Percentiles rank a stretch among this genome's conserved stretches.
These are phyloP conservation scores for Abramis brama DNA, from an alignment of 2,113 vertebrate species.

Conservation along the genomic window DNA sequence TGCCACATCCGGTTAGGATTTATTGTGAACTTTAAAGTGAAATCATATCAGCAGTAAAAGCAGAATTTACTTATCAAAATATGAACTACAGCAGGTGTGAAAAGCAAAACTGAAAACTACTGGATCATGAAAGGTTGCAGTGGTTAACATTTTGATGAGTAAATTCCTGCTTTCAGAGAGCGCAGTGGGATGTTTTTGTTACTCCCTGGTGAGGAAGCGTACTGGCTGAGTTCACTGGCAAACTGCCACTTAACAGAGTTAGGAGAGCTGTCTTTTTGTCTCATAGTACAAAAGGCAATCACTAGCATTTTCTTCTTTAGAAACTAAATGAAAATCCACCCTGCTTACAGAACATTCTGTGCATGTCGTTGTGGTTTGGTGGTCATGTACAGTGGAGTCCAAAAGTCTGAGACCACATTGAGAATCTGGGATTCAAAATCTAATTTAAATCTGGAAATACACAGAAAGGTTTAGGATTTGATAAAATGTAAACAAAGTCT, in stretches of 20 bases:
- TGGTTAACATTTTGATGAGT: constrained; percentile 33
- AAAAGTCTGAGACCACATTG: not conserved
- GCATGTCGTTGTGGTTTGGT: not conserved
- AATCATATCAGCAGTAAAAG: constrained; percentile 1
- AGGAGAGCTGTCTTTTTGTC: constrained; percentile 30
- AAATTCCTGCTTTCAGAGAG: constrained; percentile 17
- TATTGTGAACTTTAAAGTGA: constrained; percentile 6
- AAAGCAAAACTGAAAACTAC: not conserved
- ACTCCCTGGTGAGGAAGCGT: constrained; percentile 24
- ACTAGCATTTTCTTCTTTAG: constrained; percentile 10
- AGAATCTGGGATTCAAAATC: not conserved
- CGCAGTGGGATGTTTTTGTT: constrained; percentile 34
- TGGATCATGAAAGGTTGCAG: constrained; percentile 13
- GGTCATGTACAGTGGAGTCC: not conserved
- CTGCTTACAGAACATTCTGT: not conserved
- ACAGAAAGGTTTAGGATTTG: not conserved
- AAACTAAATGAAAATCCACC: not conserved
- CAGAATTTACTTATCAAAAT: constrained; percentile 8
- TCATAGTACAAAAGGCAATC: constrained; percentile 24
- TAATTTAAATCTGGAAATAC: not conserved
- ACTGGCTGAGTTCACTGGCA: constrained; percentile 30
- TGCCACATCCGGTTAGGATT: not conserved
- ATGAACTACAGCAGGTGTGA: not conserved
- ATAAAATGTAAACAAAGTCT: not conserved
- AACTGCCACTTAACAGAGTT: constrained; percentile 6